A percentile compares a stretch with the other conserved stretches of the same genome.
phyloP scores from a whole-genome alignment of 2,888 invertebrate species.

The Hirtodrosophila alboralis region DNA sequence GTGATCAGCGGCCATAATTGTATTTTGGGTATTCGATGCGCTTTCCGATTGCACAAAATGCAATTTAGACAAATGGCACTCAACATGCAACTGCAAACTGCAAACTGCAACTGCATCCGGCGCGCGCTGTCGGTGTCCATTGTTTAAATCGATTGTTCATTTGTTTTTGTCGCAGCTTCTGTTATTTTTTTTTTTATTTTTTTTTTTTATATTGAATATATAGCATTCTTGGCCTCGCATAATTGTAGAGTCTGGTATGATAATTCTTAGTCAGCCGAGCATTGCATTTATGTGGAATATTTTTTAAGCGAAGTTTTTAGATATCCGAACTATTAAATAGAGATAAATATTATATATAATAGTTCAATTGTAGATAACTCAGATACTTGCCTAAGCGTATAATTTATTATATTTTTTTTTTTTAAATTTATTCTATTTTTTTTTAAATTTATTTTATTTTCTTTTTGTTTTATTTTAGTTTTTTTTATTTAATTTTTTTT shows the following conservation, averaged over 20 bases:
- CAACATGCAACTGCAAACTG: conserved; percentile 29
- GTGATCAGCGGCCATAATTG: conserved; percentile 70
- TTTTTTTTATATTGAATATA: conserved; percentile 58
- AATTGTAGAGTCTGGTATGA: conserved; percentile 71
- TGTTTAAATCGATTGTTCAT: conserved; percentile 35
- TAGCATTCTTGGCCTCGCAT: conserved; percentile 61
- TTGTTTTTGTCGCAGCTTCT: conserved; percentile 49
- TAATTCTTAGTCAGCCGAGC: conserved; percentile 51
- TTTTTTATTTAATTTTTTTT: too few relatives aligned
- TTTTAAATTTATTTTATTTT: too few relatives aligned
- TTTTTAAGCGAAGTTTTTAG: conserved; percentile 36
- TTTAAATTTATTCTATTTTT: too few relatives aligned
- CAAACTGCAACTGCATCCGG: conserved; percentile 30
- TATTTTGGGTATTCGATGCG: conserved; percentile 68
- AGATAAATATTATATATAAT: conserved; percentile 2
- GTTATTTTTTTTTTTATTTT: conserved; percentile 45
- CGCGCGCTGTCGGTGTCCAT: conserved; percentile 37
- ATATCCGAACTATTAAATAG: conserved; percentile 18
- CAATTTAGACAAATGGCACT: conserved; percentile 71
- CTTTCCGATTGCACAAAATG: conserved; percentile 53
- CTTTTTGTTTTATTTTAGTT: too few relatives aligned
- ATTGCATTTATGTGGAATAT: conserved; percentile 59
- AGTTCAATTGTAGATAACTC: too few relatives aligned
- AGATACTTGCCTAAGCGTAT: too few relatives aligned
- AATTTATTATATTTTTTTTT: too few relatives aligned